A percentile compares a stretch with the other conserved stretches of the same genome.
These are phyloP conservation scores for Ernsta delagoae DNA, from an alignment of 2,888 invertebrate genomes.

Conservation along the genomic window DNA sequence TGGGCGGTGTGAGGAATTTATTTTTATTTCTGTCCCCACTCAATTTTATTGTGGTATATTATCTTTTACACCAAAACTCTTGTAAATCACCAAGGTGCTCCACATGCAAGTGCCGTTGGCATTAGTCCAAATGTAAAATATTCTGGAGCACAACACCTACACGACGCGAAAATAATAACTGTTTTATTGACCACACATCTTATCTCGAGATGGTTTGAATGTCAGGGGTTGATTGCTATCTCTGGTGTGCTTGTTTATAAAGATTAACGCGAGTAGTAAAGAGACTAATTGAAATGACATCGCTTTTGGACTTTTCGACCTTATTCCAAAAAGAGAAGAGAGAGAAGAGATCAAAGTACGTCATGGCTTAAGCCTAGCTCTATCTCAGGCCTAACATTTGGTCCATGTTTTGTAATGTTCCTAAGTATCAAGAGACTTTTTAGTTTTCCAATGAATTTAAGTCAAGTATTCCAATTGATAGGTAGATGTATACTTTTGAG, in stretches of 20 bases:
- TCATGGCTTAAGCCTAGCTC: too few species aligned
- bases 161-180: conserved; percentile 26
- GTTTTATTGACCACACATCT: conserved; percentile 19
- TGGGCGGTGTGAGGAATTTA: not conserved
- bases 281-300: too few species aligned
- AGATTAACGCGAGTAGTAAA: too few species aligned
- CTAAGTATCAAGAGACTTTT: too few species aligned
- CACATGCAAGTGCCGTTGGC: conserved; percentile 22
- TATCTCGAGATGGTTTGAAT: conserved; percentile 14
- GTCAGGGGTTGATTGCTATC: conserved; percentile 9
- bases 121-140: conserved; percentile 16
- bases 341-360: too few species aligned
- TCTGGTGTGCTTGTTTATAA: not conserved
- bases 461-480: too few species aligned
- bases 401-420: too few species aligned
- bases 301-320: too few species aligned
- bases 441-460: too few species aligned
- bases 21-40: not conserved
- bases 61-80: not conserved
- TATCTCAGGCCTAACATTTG: too few species aligned
- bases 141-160: conserved; percentile 27
- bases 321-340: too few species aligned
- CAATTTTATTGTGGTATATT: not conserved
- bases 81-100: conserved; percentile 24
- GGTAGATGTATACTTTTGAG: too few species aligned